Evolutionary conservation across 35 echinoderm and acorn worm genomes (phyloP).

Genomic region (Diadema setosum): DNA sequence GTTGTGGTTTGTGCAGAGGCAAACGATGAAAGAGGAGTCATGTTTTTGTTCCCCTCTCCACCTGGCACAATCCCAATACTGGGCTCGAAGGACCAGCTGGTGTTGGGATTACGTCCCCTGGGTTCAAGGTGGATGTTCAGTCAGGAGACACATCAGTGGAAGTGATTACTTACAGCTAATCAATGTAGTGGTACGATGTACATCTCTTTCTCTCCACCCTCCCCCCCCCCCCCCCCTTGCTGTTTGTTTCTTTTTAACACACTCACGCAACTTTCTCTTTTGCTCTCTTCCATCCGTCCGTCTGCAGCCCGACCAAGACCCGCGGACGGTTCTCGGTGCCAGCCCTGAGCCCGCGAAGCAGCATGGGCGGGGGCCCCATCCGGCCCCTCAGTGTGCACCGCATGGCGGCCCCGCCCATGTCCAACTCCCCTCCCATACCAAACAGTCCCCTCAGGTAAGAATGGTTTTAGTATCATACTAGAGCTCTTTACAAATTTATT

Average conservation of each 20-base stretch:
- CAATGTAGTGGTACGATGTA: no score
- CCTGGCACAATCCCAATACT: no score
- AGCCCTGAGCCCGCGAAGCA: conserved; percentile 18
- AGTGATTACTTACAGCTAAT: no score
- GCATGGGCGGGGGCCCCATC: conserved; percentile 28
- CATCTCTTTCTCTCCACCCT: neutral
- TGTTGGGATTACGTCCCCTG: no score
- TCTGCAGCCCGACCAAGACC: conserved; percentile 63
- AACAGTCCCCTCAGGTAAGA: conserved; percentile 98
- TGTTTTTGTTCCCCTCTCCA: no score
- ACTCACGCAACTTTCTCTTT: neutral
- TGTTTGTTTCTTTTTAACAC: neutral
- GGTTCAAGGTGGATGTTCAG: no score
- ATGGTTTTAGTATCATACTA: neutral
- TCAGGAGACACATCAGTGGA: no score
- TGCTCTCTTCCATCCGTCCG: neutral
- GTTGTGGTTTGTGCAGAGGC: no score
- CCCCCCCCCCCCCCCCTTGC: neutral
- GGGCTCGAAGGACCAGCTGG: no score
- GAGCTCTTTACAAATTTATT: neutral
- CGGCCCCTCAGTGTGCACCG: conserved; percentile 69
- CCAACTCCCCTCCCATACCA: conserved; percentile 96
- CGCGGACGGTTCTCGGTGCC: conserved; percentile 78
- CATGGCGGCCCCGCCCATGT: conserved; percentile 66
- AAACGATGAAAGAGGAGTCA: no score